Conservation (phyloP, 2,113 vertebrate species). For the Drymodes brunneopygia region DNA sequence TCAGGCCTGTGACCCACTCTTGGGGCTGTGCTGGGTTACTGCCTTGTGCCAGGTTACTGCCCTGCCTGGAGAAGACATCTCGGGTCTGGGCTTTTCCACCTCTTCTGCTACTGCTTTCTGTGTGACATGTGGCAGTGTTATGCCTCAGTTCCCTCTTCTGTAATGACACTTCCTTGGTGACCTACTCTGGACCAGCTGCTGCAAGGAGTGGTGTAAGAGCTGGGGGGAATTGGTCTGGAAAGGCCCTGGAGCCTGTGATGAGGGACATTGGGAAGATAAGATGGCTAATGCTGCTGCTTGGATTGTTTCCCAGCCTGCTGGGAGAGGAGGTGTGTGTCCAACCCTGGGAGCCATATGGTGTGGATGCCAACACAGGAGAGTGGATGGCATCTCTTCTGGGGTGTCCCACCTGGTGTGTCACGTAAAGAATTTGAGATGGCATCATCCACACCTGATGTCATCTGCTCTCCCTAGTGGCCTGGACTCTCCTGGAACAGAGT, state of each 20-base stretch:
- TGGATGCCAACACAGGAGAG: background rate
- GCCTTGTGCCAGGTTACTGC: background rate
- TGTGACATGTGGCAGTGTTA: background rate
- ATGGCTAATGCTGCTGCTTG: background rate
- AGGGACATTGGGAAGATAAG: background rate
- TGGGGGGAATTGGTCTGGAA: background rate
- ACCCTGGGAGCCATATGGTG: accelerated
- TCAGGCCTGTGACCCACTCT: background rate
- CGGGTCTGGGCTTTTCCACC: background rate
- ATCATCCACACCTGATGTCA: background rate
- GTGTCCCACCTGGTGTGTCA: background rate
- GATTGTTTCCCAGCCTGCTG: background rate
- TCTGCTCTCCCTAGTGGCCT: background rate
- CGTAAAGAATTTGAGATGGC: background rate
- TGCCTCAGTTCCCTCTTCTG: background rate
- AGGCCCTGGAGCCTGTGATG: background rate
- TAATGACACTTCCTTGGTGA: background rate
- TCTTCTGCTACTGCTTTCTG: background rate
- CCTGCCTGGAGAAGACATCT: background rate
- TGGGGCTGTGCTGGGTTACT: background rate
- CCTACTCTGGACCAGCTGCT: background rate
- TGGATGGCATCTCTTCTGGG: background rate
- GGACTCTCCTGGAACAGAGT: background rate
- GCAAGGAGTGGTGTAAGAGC: background rate
- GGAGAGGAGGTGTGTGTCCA: background rate